Evolutionary conservation across 2,113 vertebrate genomes (phyloP).

Genomic region (Opisthocomus hoazin): DNA sequence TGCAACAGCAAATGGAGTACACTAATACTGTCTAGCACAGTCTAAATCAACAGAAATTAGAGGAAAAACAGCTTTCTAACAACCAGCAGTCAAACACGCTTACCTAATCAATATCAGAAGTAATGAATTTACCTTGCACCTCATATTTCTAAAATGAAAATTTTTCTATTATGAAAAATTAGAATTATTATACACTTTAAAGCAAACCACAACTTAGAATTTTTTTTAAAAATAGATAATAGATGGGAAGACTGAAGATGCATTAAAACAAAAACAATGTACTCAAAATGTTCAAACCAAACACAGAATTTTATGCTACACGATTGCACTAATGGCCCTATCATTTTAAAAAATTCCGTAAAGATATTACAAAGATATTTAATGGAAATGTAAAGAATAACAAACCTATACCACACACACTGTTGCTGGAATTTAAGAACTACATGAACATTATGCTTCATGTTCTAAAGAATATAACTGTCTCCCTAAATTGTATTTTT

Average conservation of each 20-base stretch:
- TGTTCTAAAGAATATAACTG: background rate
- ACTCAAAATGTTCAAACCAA: background rate
- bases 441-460: background rate
- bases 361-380: background rate
- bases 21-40: slow-evolving; percentile 42
- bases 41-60: slow-evolving; percentile 65
- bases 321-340: background rate
- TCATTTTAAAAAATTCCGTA: background rate
- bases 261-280: background rate
- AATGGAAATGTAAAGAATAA: background rate
- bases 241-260: background rate
- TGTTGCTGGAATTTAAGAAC: background rate
- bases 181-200: background rate
- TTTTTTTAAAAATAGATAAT: background rate
- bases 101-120: slow-evolving; percentile 64
- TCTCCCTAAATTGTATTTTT: background rate
- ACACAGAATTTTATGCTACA: background rate
- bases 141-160: slow-evolving; percentile 21
- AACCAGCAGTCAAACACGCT: slow-evolving; percentile 48
- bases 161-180: background rate
- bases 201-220: background rate
- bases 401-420: background rate
- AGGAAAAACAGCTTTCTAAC: slow-evolving; percentile 54
- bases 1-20: slow-evolving; percentile 32
- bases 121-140: slow-evolving; percentile 48